Evolutionary conservation across 2,888 invertebrate species (phyloP).

Genomic region (Oxytorus armatus): DNA sequence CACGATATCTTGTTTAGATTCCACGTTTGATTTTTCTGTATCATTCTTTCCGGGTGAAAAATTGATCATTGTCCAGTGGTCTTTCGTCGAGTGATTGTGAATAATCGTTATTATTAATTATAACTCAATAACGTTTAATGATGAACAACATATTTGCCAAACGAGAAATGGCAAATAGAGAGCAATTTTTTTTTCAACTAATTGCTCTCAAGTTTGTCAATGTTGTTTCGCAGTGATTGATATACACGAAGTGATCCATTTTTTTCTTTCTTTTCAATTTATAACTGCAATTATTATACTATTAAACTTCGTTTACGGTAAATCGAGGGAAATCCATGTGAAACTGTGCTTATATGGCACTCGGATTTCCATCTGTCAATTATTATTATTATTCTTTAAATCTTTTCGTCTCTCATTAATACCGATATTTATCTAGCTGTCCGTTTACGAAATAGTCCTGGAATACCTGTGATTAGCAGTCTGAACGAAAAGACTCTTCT

Average conservation of each 20-base stretch:
- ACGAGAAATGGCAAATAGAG: too few relatives aligned
- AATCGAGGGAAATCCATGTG: slow-evolving; percentile 61
- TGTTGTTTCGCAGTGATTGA: too few relatives aligned
- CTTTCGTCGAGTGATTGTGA: too few relatives aligned
- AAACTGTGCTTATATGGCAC: slow-evolving; percentile 74
- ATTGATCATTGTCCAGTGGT: too few relatives aligned
- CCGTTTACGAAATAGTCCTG: slow-evolving; percentile 50
- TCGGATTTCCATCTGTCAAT: slow-evolving; percentile 64
- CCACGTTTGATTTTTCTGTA: not conserved
- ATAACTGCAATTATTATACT: slow-evolving; percentile 34
- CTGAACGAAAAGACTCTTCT: slow-evolving; percentile 18
- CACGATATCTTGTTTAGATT: slow-evolving; percentile 8
- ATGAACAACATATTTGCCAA: too few relatives aligned
- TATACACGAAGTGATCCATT: too few relatives aligned
- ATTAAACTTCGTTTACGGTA: slow-evolving; percentile 45
- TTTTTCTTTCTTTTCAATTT: too few relatives aligned
- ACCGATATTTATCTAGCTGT: slow-evolving; percentile 40
- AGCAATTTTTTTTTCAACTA: not conserved
- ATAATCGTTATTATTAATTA: too few relatives aligned
- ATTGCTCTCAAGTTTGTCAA: not conserved
- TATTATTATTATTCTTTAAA: slow-evolving; percentile 13
- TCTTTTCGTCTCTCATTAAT: slow-evolving; percentile 35
- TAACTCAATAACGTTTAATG: too few relatives aligned
- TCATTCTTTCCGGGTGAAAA: too few relatives aligned
- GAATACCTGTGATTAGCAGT: slow-evolving; percentile 38